phyloP scores from a whole-genome alignment of 2,888 invertebrate genomes.

The Ophion ventricosus region DNA sequence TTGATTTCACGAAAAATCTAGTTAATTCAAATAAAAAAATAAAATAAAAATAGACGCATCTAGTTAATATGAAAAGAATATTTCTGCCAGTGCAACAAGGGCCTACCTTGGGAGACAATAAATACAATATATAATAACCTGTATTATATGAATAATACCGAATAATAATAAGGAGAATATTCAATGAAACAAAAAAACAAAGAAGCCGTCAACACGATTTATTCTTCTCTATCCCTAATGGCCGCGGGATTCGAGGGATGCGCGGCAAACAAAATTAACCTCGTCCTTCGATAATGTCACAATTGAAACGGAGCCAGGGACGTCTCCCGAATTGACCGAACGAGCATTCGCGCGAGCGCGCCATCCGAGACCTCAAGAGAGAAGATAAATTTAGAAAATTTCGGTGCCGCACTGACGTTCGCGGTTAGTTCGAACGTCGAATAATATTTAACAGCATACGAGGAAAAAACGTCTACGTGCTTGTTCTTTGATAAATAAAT shows the following conservation, averaged over 20 bases:
- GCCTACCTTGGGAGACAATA: too few relatives aligned
- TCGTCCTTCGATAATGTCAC: constrained; percentile 63
- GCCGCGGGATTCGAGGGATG: neutral
- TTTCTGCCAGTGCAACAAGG: too few relatives aligned
- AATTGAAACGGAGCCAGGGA: constrained; percentile 66
- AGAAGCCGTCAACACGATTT: neutral
- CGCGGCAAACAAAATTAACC: constrained; percentile 57
- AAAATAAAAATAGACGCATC: too few relatives aligned
- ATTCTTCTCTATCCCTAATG: neutral
- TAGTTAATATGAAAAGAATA: too few relatives aligned
- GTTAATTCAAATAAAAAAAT: too few relatives aligned
- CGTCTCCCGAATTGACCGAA: constrained; percentile 48
- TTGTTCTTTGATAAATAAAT: neutral
- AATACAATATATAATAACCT: too few relatives aligned
- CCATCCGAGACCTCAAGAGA: constrained; percentile 34
- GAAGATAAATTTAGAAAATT: constrained; percentile 44
- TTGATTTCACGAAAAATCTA: too few relatives aligned
- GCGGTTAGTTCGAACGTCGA: neutral
- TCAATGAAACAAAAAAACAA: neutral
- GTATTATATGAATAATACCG: too few relatives aligned
- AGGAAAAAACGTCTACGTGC: neutral
- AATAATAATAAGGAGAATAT: constrained; percentile 13
- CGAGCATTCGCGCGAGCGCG: constrained; percentile 28
- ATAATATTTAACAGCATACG: neutral
- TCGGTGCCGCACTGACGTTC: constrained; percentile 1